phyloP scores from a whole-genome alignment of 2,888 invertebrate species.

The Scaptomyza caliginosa region DNA sequence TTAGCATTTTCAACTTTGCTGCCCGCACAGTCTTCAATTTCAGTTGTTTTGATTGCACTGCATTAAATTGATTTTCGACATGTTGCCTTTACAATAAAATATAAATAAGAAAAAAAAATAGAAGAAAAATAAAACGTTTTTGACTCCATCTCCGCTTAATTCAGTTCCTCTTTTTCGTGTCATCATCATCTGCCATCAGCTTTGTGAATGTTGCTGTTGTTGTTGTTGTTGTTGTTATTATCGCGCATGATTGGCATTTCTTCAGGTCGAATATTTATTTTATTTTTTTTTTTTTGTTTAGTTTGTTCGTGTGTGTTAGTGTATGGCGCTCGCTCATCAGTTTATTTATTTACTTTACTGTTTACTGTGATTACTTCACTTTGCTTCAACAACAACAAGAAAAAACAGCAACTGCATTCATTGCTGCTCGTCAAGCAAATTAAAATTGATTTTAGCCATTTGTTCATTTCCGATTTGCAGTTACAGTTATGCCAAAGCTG shows the following conservation, averaged over 20 bases:
- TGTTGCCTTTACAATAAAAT: conserved; percentile 31
- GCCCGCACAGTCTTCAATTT: conserved; percentile 59
- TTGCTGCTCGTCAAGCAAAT: conserved; percentile 33
- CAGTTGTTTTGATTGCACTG: conserved; percentile 76
- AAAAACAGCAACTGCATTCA: conserved; percentile 42
- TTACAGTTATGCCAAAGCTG: conserved; percentile 34
- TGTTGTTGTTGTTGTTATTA: conserved; percentile 62
- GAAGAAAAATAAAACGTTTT: conserved; percentile 6
- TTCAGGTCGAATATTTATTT: conserved; percentile 34
- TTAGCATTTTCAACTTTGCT: conserved; percentile 53
- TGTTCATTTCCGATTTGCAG: conserved; percentile 64
- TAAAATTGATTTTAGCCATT: conserved; percentile 66
- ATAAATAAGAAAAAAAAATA: not conserved
- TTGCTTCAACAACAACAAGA: conserved; percentile 34
- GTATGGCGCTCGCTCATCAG: conserved; percentile 48
- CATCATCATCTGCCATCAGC: conserved; percentile 30
- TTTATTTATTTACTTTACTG: conserved; percentile 67
- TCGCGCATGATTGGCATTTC: conserved; percentile 78
- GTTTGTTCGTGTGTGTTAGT: not conserved
- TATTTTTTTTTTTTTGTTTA: not conserved
- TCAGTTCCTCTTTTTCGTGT: conserved; percentile 27
- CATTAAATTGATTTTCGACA: conserved; percentile 76
- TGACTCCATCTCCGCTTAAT: conserved; percentile 30
- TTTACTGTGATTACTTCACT: conserved; percentile 75
- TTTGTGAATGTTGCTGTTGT: conserved; percentile 12